phyloP scores from a whole-genome alignment of 2,888 invertebrate genomes.

The Aethes cnicana region DNA sequence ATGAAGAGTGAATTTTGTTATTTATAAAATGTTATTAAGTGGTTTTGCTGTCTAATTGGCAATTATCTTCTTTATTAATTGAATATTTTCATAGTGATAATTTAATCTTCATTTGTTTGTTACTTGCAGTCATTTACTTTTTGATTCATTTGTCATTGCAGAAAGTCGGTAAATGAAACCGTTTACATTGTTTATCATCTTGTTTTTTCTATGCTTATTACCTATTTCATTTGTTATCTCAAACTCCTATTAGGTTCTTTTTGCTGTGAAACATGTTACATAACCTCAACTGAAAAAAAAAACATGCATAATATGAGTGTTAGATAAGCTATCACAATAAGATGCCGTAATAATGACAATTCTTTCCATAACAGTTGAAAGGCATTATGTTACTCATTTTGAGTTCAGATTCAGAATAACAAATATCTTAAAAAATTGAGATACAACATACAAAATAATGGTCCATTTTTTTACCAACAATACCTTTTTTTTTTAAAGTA shows the following conservation, averaged over 20 bases:
- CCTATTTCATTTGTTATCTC: too few relatives aligned
- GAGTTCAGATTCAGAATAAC: too few relatives aligned
- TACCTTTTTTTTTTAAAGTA: too few relatives aligned
- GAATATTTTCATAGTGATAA: slow-evolving; percentile 2
- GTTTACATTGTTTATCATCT: not conserved
- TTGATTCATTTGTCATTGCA: slow-evolving; percentile 13
- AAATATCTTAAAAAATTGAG: too few relatives aligned
- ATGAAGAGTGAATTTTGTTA: slow-evolving; percentile 17
- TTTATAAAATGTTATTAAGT: slow-evolving; percentile 2
- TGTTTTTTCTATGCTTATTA: too few relatives aligned
- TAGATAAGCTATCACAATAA: slow-evolving; percentile 41
- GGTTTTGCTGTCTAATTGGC: slow-evolving; percentile 6
- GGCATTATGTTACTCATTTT: too few relatives aligned
- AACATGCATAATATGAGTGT: slow-evolving; percentile 26
- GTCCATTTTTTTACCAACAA: too few relatives aligned
- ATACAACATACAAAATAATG: too few relatives aligned
- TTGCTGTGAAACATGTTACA: slow-evolving; percentile 3
- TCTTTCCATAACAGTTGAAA: slow-evolving; percentile 25
- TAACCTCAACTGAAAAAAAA: slow-evolving; percentile 26
- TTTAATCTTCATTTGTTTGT: slow-evolving; percentile 16
- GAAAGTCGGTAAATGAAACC: not conserved
- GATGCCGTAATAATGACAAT: slow-evolving; percentile 28
- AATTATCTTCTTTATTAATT: slow-evolving; percentile 5
- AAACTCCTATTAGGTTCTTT: not conserved
- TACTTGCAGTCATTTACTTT: slow-evolving; percentile 7